Conservation (phyloP, 2,797 vertebrate species). For the Manis javanica region DNA sequence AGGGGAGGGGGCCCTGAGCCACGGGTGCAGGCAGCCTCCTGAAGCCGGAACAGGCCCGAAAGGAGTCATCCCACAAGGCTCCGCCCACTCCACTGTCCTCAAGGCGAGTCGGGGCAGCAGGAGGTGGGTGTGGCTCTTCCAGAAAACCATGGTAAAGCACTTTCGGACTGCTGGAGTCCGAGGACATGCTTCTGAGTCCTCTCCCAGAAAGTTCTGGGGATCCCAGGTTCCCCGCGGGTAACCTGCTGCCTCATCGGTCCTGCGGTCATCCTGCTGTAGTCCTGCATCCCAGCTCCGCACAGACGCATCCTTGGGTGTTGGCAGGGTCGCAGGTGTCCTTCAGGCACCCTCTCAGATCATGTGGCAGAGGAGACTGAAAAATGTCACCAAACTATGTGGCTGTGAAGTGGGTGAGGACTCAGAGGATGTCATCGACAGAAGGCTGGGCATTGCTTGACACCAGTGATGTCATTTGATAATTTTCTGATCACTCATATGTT, state of each 20-base stretch:
- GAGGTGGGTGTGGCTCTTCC: not conserved
- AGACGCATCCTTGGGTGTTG: too few species aligned
- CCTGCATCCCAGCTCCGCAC: fast-evolving
- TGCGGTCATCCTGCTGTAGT: not conserved
- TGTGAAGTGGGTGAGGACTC: not conserved
- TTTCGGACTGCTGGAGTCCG: not conserved
- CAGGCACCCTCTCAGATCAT: not conserved
- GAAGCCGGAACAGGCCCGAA: not conserved
- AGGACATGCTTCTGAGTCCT: not conserved
- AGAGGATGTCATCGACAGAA: not conserved
- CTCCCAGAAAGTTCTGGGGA: not conserved
- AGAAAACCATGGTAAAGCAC: not conserved
- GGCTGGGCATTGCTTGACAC: not conserved
- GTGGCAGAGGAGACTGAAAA: not conserved
- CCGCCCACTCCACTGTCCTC: not conserved
- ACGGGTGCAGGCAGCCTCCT: fast-evolving
- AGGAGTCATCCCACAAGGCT: not conserved
- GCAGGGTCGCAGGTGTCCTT: too few species aligned
- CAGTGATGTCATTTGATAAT: not conserved
- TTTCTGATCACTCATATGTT: not conserved
- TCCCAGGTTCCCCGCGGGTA: not conserved
- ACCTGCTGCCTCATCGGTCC: not conserved
- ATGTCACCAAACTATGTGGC: not conserved
- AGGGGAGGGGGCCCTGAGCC: not conserved
- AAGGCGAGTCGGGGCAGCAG: not conserved